Evolutionary conservation across 2,797 vertebrate species (phyloP), one percentile per base, ranked within the genome.

Genomic region (Trichosurus vulpecula): DNA sequence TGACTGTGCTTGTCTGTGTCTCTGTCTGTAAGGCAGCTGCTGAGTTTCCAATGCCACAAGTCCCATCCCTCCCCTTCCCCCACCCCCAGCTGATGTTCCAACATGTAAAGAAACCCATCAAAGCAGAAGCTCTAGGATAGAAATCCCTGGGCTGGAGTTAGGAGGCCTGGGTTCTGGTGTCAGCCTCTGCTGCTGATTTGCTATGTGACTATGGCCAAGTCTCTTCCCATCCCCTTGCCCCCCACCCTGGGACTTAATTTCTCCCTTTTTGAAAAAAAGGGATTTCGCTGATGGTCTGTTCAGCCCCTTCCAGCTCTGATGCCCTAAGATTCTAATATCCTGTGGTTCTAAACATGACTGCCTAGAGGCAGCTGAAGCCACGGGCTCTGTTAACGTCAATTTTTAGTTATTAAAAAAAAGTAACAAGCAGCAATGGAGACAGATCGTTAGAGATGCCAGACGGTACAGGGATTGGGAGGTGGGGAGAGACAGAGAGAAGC

Each of bases 301-400:
- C 55, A 94, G 87, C 58, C 16, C 47, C 51, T n/a, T 91, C 53
- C 47, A 22, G 52, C 90, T 93, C 66, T 19, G 22, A 92, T 47
- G 97, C 92, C 93, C 30, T 4, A 96, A 95, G 97, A 96, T 53
- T 58, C 31, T 47, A 97, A 97, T 95, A 61, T 93, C 97, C 97
- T 97, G 95, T 97, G 97, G 97, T 97, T 97, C 97, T 98, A 98
- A 98, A 97, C 97, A 96, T 95, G 93, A 97, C 96, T 97, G 94
- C 97, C 97, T 97, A 96, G 98, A 97, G 97, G 96, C 74, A 97
- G 96, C 97, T 95, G 96, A 94, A 96, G 92, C 97, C 97, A 97
- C 96, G 96, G 97, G 97, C 97, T 96, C 96, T 95, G 96, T 97
- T 98, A 97, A 97, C 95, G 96, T 97, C 93, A 95, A 95, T 95